Conservation (phyloP, 2,113 vertebrate species). For the Motacilla alba region DNA sequence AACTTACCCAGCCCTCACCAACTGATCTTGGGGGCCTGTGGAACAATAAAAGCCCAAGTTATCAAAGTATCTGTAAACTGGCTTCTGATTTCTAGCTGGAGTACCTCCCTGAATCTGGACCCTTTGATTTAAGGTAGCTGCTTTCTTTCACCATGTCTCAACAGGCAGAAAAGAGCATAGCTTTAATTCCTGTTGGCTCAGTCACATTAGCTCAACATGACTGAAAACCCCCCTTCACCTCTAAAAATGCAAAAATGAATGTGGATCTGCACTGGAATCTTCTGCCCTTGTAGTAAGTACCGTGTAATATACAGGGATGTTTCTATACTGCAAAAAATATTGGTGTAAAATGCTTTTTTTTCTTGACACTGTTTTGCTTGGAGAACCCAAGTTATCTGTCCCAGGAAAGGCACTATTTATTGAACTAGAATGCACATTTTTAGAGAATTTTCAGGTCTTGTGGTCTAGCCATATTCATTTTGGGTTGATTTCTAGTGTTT, state of each 20-base stretch:
- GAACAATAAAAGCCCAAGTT: constrained; percentile 42
- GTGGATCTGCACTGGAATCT: neutral
- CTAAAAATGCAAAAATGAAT: neutral
- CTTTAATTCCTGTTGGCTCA: constrained; percentile 45
- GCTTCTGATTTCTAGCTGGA: constrained; percentile 40
- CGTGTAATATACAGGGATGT: neutral
- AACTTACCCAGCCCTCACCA: constrained; percentile 21
- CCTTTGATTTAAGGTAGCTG: constrained; percentile 52
- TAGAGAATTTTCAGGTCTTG: neutral
- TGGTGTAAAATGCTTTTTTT: neutral
- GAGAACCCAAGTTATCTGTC: neutral
- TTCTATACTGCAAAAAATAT: neutral
- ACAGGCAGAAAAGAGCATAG: constrained; percentile 34
- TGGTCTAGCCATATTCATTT: neutral
- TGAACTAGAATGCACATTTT: neutral
- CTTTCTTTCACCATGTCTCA: constrained; percentile 50
- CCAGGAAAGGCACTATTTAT: neutral
- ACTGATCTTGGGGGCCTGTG: constrained; percentile 14
- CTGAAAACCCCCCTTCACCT: neutral
- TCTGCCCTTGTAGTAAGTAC: neutral
- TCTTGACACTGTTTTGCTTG: neutral
- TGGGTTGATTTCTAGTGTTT: neutral
- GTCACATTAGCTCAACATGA: neutral
- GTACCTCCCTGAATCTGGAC: constrained; percentile 33
- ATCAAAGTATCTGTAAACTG: constrained; percentile 36